Evolutionary conservation across 2,888 invertebrate genomes (phyloP).

Genomic region (Pseudeuparius sepicola): DNA sequence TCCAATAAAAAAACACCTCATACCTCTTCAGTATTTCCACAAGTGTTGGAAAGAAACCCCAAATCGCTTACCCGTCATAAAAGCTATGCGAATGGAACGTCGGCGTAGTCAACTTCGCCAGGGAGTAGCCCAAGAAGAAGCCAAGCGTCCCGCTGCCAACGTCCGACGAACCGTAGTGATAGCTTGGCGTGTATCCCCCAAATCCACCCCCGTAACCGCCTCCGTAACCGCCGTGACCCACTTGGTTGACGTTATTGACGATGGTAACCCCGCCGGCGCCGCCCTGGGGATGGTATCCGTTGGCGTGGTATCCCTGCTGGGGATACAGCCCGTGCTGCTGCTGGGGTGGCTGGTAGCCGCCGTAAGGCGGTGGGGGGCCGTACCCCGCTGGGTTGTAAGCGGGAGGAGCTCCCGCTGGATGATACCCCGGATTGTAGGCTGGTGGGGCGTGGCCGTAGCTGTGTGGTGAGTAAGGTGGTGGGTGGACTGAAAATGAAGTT

Average conservation of each 20-base stretch:
- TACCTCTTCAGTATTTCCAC: too few relatives aligned
- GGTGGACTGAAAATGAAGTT: slow-evolving; percentile 18
- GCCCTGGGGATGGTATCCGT: slow-evolving; percentile 16
- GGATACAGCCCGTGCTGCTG: slow-evolving; percentile 12
- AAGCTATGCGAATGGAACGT: slow-evolving; percentile 26
- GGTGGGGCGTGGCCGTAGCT: slow-evolving; percentile 17
- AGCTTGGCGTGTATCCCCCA: slow-evolving; percentile 20
- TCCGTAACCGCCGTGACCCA: slow-evolving; percentile 19
- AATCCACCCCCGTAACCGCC: slow-evolving; percentile 14
- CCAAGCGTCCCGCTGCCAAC: slow-evolving; percentile 31
- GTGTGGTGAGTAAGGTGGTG: slow-evolving; percentile 24
- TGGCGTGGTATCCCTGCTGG: slow-evolving; percentile 10
- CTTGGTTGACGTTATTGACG: slow-evolving; percentile 29
- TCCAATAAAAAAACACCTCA: too few relatives aligned
- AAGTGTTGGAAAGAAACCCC: too few relatives aligned
- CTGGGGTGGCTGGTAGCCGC: slow-evolving; percentile 14
- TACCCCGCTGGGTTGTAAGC: slow-evolving; percentile 25
- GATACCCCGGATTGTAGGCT: slow-evolving; percentile 16
- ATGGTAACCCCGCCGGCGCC: slow-evolving; percentile 22
- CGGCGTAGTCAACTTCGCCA: slow-evolving; percentile 30
- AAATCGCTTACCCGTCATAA: too few relatives aligned
- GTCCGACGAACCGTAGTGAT: slow-evolving; percentile 26
- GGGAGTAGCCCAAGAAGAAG: slow-evolving; percentile 31
- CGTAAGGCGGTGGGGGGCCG: slow-evolving; percentile 24
- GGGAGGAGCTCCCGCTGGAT: slow-evolving; percentile 19